Base-by-base conservation (phyloP, 2,888 invertebrate species). In the Cantharis rufa region DNA sequence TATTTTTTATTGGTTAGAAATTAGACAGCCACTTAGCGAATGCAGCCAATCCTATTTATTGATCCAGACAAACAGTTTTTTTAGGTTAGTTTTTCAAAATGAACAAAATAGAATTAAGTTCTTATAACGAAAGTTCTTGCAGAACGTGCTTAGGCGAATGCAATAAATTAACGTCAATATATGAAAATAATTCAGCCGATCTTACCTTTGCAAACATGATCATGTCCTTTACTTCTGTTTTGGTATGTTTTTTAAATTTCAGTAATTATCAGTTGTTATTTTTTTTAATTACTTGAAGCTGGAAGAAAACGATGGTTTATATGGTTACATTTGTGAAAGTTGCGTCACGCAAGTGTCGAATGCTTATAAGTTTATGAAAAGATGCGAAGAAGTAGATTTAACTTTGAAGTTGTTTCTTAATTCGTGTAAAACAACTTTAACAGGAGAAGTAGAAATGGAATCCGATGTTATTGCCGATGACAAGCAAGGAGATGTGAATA, bases 281-380 rank as follows among this genome's bases (percentile, higher is more conserved):
- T 21, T 66, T 69, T 28, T 13, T 64, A 28, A 63, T 70, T 15
- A 15, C 11, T 66, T 74, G 0, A 28, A 79, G 79, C 61, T 79
- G 64, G 62, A 32, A 69, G 77, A 80, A 62, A 74, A 79, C 70
- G 81, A 79, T 71, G 80, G 78, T 11, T 72, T 81, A 32, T 80
- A 81, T n/a, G 18, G 74, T 10, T 77, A 80, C 61, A 79, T 82
- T 10, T 82, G 82, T 72, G 71, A 77, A 16, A 63, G 78, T 10
- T 82, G 82, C 70, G 63, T 76, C 15, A 61, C 71, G 10, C 80
- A 80, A 70, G 72, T 76, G 48, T 73, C 68, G 15, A 78, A 32
- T 21, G 80, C 82, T 3, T 82, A 79, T 71, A 79, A 75, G 15
- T 82, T 82, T 70, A 81, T 81, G 74, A 71, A 71, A 71, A 80